These are phyloP conservation scores for Helicoverpa armigera DNA, from an alignment of 1,140 invertebrate species.

Conservation along the genomic window DNA sequence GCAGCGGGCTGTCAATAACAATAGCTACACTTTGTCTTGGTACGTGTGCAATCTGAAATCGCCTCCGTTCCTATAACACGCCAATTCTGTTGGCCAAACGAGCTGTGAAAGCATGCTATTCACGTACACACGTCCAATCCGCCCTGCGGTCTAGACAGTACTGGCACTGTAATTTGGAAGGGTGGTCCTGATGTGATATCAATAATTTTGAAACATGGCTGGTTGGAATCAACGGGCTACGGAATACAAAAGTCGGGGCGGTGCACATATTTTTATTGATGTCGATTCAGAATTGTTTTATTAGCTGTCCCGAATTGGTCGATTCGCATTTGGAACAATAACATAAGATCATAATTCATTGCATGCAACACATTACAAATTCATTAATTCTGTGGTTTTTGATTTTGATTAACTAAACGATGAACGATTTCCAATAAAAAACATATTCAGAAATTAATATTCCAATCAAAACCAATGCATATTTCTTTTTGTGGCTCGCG, in stretches of 20 bases:
- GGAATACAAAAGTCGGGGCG: constrained; percentile 4
- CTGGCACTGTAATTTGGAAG: constrained; percentile 47
- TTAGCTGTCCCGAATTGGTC: neutral
- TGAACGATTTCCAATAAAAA: neutral
- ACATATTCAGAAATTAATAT: constrained; percentile 14
- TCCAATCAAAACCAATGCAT: constrained; percentile 33
- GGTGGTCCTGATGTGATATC: constrained; percentile 47
- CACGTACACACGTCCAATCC: constrained; percentile 57
- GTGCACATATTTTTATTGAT: neutral
- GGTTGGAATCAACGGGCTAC: constrained; percentile 2
- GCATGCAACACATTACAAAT: neutral
- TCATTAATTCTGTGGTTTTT: neutral
- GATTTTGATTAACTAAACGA: neutral
- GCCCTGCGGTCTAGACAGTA: constrained; percentile 45
- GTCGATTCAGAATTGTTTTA: neutral
- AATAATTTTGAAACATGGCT: constrained; percentile 44
- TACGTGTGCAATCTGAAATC: constrained; percentile 60
- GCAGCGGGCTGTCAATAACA: constrained; percentile 47
- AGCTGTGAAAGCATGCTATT: constrained; percentile 56
- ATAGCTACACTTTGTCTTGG: constrained; percentile 57
- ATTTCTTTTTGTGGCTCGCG: constrained; percentile 26
- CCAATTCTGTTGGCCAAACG: constrained; percentile 59
- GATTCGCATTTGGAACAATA: neutral
- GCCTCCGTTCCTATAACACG: constrained; percentile 51
- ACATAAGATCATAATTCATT: neutral